Evolutionary conservation across 2,113 vertebrate species (phyloP), one percentile per base, ranked within the genome.

Genomic region (Serilophus lunatus): DNA sequence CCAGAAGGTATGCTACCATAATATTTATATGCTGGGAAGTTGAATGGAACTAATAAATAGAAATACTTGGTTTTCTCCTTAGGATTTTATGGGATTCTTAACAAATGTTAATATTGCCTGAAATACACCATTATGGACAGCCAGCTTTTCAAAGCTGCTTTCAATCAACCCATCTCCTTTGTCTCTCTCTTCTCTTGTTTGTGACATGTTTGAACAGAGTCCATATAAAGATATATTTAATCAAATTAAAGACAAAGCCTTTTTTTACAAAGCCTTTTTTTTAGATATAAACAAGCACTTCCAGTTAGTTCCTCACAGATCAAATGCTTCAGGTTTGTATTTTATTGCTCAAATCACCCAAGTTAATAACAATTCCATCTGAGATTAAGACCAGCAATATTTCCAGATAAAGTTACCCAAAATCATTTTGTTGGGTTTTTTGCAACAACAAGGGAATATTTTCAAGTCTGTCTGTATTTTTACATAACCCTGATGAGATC

Each of bases 141-240:
- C 35, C 17, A 4, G 4, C 90, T 95, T 96, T 61, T 49, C 81
- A 68, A 19, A 56, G 18, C 85, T 93, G 36, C 49, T 88, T 91
- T 71, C 40, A 44, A 82, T 36, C 50, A 51, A 51, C 49, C 20
- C 49, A 8, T 70, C 82, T 82, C 16, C 95, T 88, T 86, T 53
- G 23, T 76, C 65, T 90, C 70, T 84, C 56, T 47, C 69, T 91
- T 92, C 81, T 89, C 59, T 42, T 91, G 56, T 63, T 61, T 82
- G 31, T 82, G 57, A 36, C 36, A 50, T 47, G 28, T 96, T 94
- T 96, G 69, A 93, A 89, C 77, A 95, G 76, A 29, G 65, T 89
- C 85, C 31, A 60, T 49, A 56, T 45, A 82, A 95, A 74, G 49
- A 71, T 83, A 86, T 82, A 94, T 80, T 86, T 71, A 90, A 93